Percentiles rank a stretch among this genome's conserved stretches.
Conservation (phyloP, 2,888 invertebrate species). For the Sesamia inferens region DNA sequence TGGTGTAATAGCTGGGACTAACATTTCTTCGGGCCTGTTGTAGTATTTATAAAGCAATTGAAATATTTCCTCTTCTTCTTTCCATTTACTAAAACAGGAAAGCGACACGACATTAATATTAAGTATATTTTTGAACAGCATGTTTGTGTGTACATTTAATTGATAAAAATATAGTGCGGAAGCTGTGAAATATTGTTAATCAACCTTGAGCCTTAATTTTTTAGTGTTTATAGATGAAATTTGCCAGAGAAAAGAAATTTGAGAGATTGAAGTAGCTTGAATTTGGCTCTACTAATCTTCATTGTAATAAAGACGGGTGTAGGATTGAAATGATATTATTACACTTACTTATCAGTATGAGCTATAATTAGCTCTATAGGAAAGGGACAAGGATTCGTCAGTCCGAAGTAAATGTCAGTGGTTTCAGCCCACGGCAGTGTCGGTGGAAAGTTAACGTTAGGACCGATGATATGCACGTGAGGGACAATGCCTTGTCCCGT, state of each 20-base stretch:
- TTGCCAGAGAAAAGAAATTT: too few species aligned
- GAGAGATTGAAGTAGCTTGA: too few species aligned
- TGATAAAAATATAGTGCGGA: too few species aligned
- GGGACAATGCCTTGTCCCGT: constrained; percentile 89
- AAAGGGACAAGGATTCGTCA: constrained; percentile 91
- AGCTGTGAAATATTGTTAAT: too few species aligned
- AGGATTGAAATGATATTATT: background rate
- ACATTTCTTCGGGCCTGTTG: constrained; percentile 83
- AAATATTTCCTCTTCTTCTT: constrained; percentile 82
- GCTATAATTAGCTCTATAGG: constrained; percentile 92
- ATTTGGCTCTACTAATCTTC: too few species aligned
- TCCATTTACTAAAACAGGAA: constrained; percentile 77
- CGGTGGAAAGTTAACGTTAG: constrained; percentile 90
- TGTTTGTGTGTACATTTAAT: too few species aligned
- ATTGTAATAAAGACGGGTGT: background rate
- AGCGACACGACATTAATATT: background rate
- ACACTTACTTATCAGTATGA: constrained; percentile 91
- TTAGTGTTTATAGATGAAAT: too few species aligned
- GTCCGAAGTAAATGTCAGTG: constrained; percentile 89
- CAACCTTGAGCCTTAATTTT: too few species aligned
- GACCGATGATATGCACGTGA: constrained; percentile 86
- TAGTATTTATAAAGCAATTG: constrained; percentile 83
- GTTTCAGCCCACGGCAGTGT: constrained; percentile 91
- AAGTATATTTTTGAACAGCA: background rate
- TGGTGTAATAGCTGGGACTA: constrained; percentile 80